These are phyloP conservation scores for Heteronetta atricapilla DNA, from an alignment of 2,113 vertebrate genomes.

Conservation along the genomic window DNA sequence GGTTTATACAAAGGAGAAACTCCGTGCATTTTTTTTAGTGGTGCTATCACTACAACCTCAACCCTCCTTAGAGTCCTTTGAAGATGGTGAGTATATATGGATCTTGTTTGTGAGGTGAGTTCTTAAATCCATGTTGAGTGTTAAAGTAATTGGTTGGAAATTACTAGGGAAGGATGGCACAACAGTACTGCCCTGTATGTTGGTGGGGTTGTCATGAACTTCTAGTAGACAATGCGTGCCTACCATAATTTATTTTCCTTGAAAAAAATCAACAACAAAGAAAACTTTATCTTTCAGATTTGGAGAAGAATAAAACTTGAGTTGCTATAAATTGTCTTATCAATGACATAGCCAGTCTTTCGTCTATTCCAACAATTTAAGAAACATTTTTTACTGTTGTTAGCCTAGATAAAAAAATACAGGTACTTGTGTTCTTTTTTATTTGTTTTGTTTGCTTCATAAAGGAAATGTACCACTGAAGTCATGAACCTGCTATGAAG, in stretches of 20 bases:
- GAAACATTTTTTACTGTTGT: neutral
- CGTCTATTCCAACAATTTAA: neutral
- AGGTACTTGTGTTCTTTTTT: neutral
- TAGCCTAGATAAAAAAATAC: neutral
- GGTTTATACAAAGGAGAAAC: neutral
- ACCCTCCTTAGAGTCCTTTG: neutral
- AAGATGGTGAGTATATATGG: neutral
- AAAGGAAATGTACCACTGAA: neutral
- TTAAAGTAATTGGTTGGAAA: neutral
- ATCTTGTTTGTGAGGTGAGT: neutral
- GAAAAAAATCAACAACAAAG: neutral
- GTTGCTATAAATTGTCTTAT: neutral
- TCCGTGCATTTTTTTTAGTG: neutral
- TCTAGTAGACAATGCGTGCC: neutral
- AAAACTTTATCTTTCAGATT: neutral
- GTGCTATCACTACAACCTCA: neutral
- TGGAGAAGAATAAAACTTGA: neutral
- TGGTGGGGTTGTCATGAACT: neutral
- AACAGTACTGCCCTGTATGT: neutral
- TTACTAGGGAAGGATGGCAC: neutral
- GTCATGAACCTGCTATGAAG: neutral
- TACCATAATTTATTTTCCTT: neutral
- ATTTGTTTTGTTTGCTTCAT: neutral
- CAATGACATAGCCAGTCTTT: neutral
- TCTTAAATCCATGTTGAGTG: neutral